Evolutionary conservation across 2,888 invertebrate species (phyloP).

Genomic region (Scrobipalpa costella): DNA sequence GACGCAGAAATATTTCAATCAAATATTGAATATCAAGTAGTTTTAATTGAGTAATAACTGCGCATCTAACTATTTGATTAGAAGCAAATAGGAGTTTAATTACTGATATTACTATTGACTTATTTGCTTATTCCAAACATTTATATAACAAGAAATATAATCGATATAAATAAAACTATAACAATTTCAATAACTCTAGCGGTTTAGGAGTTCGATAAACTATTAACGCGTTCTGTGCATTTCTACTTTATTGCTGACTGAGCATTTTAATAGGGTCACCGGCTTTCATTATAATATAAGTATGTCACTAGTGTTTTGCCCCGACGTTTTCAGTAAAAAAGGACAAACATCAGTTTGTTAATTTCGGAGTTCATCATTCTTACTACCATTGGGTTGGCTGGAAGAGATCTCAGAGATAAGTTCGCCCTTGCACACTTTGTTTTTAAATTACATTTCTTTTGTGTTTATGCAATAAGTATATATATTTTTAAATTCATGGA

Average conservation of each 20-base stretch:
- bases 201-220: neutral
- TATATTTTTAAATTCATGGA: too few species aligned
- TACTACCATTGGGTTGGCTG: too few species aligned
- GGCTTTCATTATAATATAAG: neutral
- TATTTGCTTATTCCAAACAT: neutral
- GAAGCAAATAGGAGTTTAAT: neutral
- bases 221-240: conserved; percentile 14
- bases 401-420: too few species aligned
- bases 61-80: neutral
- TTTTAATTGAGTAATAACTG: neutral
- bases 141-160: too few species aligned
- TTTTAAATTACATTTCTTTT: too few species aligned
- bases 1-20: conserved; percentile 1
- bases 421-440: too few species aligned
- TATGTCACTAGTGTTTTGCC: neutral
- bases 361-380: too few species aligned
- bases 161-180: neutral
- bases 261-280: conserved; percentile 1
- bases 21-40: conserved; percentile 13
- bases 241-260: conserved; percentile 10
- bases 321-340: too few species aligned
- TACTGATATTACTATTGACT: neutral
- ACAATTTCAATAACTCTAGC: neutral
- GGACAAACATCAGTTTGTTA: too few species aligned
- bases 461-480: too few species aligned